Evolutionary conservation across 1,140 invertebrate genomes (phyloP).

Genomic region (Zeugodacus cucurbitae): DNA sequence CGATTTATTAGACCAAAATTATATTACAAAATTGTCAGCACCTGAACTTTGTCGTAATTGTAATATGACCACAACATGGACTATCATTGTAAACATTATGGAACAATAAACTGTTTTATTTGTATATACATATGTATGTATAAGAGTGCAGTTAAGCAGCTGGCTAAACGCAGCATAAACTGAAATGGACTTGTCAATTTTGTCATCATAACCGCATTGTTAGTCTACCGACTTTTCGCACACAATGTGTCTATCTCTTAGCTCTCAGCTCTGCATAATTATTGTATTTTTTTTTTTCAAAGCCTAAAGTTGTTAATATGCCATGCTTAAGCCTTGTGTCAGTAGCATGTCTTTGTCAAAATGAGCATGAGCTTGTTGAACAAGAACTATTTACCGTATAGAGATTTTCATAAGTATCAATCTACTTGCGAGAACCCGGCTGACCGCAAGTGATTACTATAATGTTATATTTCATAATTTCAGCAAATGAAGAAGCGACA

Average conservation of each 20-base stretch:
- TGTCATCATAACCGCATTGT: not conserved
- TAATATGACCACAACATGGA: not conserved
- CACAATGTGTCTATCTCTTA: not conserved
- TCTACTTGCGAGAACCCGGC: too few relatives aligned
- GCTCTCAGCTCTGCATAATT: not conserved
- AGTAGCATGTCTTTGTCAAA: not conserved
- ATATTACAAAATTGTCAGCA: conserved; percentile 32
- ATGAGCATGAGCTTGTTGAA: not conserved
- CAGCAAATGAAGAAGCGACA: too few relatives aligned
- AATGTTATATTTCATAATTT: too few relatives aligned
- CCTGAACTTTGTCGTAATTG: conserved; percentile 23
- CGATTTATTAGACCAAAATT: conserved; percentile 9
- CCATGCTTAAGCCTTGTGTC: not conserved
- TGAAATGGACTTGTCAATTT: not conserved
- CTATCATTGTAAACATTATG: not conserved
- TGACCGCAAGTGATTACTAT: too few relatives aligned
- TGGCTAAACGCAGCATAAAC: not conserved
- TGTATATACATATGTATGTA: not conserved
- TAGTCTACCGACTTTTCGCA: not conserved
- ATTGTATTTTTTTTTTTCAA: not conserved
- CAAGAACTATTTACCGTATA: too few relatives aligned
- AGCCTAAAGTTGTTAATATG: not conserved
- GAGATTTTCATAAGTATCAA: too few relatives aligned
- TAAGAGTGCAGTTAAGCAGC: not conserved
- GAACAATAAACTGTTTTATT: not conserved